Percentiles rank a stretch among this genome's conserved stretches.
Conservation (phyloP, 2,888 invertebrate genomes). For the Pseudoips prasinana region DNA sequence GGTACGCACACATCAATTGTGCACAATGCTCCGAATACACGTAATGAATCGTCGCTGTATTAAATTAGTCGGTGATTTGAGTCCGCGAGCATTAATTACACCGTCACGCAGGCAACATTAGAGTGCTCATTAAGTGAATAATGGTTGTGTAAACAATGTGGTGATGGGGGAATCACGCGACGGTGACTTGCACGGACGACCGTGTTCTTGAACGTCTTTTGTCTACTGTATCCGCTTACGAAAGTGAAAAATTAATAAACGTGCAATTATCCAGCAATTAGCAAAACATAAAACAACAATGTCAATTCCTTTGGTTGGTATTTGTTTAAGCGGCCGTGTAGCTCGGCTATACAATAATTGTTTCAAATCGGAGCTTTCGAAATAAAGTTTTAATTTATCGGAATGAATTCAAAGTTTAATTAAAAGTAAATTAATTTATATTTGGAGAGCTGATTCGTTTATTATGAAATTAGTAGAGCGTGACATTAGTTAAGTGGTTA, state of each 20-base stretch:
- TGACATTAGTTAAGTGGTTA: too few relatives aligned
- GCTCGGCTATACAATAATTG: too few relatives aligned
- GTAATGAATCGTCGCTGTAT: constrained; percentile 6
- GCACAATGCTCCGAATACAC: too few relatives aligned
- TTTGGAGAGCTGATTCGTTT: too few relatives aligned
- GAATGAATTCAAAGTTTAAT: too few relatives aligned
- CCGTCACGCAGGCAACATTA: constrained; percentile 57
- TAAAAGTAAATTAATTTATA: too few relatives aligned
- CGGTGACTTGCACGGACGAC: constrained; percentile 55
- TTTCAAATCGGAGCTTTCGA: too few relatives aligned
- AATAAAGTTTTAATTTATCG: too few relatives aligned
- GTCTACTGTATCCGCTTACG: constrained; percentile 39
- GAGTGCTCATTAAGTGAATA: constrained; percentile 64
- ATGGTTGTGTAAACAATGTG: constrained; percentile 65
- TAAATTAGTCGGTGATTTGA: constrained; percentile 21
- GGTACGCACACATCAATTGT: too few relatives aligned
- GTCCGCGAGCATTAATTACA: constrained; percentile 60
- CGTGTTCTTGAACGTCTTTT: constrained; percentile 40
- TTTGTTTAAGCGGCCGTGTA: too few relatives aligned
- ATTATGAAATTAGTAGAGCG: too few relatives aligned
- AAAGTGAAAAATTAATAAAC: constrained; percentile 50
- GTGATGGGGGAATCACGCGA: constrained; percentile 68
- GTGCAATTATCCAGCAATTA: constrained; percentile 48
- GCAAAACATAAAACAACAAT: constrained; percentile 5
- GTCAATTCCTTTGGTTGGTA: too few relatives aligned